Percentiles rank a stretch among this genome's conserved stretches.
These are phyloP conservation scores for Ridgeia piscesae DNA, from an alignment of 1,140 invertebrate species.

Conservation along the genomic window DNA sequence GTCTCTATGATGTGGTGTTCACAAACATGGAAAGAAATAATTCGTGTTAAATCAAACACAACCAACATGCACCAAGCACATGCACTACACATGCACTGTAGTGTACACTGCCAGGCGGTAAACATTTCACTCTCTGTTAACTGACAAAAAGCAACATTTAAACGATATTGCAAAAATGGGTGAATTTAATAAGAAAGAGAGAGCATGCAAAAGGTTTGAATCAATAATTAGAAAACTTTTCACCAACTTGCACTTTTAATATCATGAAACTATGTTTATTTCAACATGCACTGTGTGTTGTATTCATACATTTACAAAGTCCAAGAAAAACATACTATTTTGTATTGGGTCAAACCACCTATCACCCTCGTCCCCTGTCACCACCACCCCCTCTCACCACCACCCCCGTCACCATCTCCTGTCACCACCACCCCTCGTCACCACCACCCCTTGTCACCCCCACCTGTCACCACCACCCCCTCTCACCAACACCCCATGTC, in stretches of 20 bases:
- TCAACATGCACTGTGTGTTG: too few relatives aligned
- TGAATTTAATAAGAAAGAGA: background rate
- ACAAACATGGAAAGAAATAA: slow-evolving; percentile 1
- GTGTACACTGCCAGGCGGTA: background rate
- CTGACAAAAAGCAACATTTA: background rate
- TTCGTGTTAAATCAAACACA: background rate
- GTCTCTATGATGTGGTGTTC: slow-evolving; percentile 33
- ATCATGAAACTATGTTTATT: background rate
- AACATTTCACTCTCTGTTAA: background rate
- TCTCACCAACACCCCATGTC: too few relatives aligned
- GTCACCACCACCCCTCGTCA: too few relatives aligned
- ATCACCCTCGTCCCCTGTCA: too few relatives aligned
- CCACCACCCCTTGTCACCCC: too few relatives aligned
- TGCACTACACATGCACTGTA: background rate
- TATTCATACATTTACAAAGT: too few relatives aligned
- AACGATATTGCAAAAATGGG: background rate
- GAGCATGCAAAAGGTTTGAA: background rate
- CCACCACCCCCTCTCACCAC: too few relatives aligned
- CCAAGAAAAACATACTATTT: too few relatives aligned
- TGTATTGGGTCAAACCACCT: too few relatives aligned
- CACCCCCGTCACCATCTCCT: too few relatives aligned
- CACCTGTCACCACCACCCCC: too few relatives aligned
- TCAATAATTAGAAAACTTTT: background rate
- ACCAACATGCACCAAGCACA: background rate
- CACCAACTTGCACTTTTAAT: background rate